Percentiles rank a stretch among this genome's conserved stretches.
phyloP scores from a whole-genome alignment of 30 jellyfish, hydroid and myxozoan genomes.

The Mastigias papua region DNA sequence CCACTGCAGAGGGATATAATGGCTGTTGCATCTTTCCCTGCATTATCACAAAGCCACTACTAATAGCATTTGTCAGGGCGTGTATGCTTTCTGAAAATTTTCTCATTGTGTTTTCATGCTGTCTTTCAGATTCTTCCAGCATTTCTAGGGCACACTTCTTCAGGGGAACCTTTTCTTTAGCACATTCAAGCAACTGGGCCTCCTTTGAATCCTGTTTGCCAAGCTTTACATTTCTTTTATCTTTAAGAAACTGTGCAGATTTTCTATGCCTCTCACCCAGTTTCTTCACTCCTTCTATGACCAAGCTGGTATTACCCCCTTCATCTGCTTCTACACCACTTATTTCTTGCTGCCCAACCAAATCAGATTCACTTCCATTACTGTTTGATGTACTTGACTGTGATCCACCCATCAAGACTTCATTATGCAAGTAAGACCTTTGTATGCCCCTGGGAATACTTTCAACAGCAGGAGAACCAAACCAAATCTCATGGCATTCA shows the following conservation, averaged over 20 bases:
- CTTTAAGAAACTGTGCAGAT: slow-evolving; percentile 11
- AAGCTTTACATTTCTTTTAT: slow-evolving; percentile 11
- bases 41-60: background rate
- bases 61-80: slow-evolving; percentile 11
- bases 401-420: background rate
- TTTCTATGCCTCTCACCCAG: slow-evolving; percentile 10
- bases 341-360: background rate
- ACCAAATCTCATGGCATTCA: slow-evolving; percentile 35
- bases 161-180: slow-evolving; percentile 13
- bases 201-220: slow-evolving; percentile 8
- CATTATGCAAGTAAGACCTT: background rate
- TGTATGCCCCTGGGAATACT: slow-evolving; percentile 31
- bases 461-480: slow-evolving; percentile 60
- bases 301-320: background rate
- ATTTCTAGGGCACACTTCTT: slow-evolving; percentile 14
- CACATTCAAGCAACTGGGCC: slow-evolving; percentile 13
- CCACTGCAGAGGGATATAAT: no score
- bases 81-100: background rate
- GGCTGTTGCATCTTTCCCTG: slow-evolving; percentile 23
- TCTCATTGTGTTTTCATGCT: slow-evolving; percentile 15
- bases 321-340: background rate
- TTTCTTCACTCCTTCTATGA: background rate
- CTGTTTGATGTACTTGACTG: background rate
- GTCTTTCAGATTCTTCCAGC: slow-evolving; percentile 5
- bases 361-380: background rate